Evolutionary conservation across 2,888 invertebrate species (phyloP), one percentile per base, ranked within the genome.

Genomic region (Copidosoma aretas): DNA sequence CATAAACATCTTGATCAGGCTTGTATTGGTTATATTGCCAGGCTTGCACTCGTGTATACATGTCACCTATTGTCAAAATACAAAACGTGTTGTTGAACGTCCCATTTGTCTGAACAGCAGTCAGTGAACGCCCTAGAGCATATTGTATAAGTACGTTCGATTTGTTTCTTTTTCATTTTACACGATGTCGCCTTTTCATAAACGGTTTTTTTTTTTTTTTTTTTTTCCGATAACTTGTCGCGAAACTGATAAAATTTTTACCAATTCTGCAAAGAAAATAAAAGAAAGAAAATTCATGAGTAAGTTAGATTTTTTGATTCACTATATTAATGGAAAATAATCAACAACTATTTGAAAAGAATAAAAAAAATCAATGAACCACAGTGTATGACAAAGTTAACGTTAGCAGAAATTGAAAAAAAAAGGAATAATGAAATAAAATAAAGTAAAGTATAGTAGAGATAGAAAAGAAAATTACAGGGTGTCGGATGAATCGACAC

Each of bases 11-110:
- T 67, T 67, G 64, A 69, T 65, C 64, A 73, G 74, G 68, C 71
- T 71, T 71, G 68, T 71, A 67, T 71, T 63, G 67, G 71, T 71
- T 63, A 78, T 80, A 80, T 80, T 82, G 81, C 81, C 81, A 81
- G 80, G 81, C 82, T 82, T 81, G 82, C 81, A 81, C 75, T 80
- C 75, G 70, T 68, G 71, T 70, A 72, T 72, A 72, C 73, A 72
- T 72, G 72, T 72, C 69, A 70, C 65, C 72, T 72, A 53, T 70
- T 68, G 72, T 72, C 68, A 72, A 72, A 70, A 67, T 70, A 70
- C 70, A 68, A 65, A 70, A 68, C 70, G 70, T 70, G 70, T 70
- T 70, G 70, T 70, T 68, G 41, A 72, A 70, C 32, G 72, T 68
- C 72, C 72, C 68, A 72, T 70, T 72, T 72, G 70, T 70, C 70